phyloP scores from a whole-genome alignment of 2,113 vertebrate genomes.

The Ailurus styani region DNA sequence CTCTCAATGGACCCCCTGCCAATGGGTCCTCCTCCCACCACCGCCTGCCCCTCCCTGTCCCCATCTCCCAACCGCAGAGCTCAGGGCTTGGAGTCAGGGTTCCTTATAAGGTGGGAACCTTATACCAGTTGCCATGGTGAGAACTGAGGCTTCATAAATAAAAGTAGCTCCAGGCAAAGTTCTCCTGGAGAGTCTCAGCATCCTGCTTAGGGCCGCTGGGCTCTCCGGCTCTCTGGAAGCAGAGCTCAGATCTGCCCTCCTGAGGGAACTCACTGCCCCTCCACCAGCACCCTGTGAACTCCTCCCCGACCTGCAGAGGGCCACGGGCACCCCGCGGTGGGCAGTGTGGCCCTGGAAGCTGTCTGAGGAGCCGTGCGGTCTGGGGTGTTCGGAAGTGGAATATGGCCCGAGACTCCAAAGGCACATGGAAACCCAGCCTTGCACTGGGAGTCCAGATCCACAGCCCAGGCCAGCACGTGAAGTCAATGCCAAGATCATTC shows the following conservation, averaged over 20 bases:
- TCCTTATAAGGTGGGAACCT: no score
- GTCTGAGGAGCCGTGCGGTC: neutral
- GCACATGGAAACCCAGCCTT: neutral
- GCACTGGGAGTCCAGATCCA: neutral
- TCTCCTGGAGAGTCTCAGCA: neutral
- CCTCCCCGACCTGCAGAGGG: accelerated
- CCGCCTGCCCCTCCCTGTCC: constrained; percentile 8
- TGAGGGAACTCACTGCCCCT: accelerated
- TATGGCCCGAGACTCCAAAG: neutral
- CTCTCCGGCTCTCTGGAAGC: accelerated
- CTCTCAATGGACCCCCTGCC: neutral
- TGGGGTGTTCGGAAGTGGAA: neutral
- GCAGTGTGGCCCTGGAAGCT: neutral
- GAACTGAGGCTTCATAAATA: constrained; percentile 61
- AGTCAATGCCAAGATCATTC: neutral
- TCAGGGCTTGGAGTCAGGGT: neutral
- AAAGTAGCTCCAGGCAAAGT: neutral
- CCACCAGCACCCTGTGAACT: neutral
- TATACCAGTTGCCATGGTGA: constrained; percentile 71
- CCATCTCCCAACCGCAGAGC: neutral
- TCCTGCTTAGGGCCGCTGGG: no score
- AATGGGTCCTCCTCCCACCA: neutral
- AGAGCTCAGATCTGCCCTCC: neutral
- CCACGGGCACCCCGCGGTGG: accelerated
- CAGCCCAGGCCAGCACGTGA: neutral